Conservation (phyloP, 2,113 vertebrate species). For the Todiramphus chloris region DNA sequence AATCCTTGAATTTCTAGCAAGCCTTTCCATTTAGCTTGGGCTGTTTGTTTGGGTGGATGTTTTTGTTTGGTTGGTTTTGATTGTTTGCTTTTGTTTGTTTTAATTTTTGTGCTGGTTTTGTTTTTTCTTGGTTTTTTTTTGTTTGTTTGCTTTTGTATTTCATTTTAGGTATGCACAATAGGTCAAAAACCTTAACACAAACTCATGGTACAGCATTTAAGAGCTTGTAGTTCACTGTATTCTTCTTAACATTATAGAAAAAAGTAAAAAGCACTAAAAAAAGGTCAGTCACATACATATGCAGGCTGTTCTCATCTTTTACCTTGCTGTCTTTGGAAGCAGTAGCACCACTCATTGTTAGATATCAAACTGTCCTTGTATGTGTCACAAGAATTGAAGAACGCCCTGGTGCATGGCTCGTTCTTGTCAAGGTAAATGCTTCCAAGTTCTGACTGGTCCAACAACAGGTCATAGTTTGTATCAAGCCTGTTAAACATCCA, state of each 20-base stretch:
- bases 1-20: not conserved
- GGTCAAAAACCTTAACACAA: not conserved
- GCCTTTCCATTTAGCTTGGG: not conserved
- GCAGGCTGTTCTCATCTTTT: conserved; percentile 13
- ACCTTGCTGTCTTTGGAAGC: conserved; percentile 98
- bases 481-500: conserved; percentile 99
- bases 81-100: not conserved
- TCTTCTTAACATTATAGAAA: not conserved
- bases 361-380: conserved; percentile 89
- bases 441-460: conserved; percentile 92
- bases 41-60: not conserved
- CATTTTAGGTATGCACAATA: not conserved
- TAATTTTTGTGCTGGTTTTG: not conserved
- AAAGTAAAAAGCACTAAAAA: not conserved
- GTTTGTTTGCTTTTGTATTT: not conserved
- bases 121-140: not conserved
- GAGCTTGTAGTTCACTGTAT: not conserved
- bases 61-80: not conserved
- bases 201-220: not conserved
- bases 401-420: conserved; percentile 86
- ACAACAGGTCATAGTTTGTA: conserved; percentile 90
- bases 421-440: conserved; percentile 92
- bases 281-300: not conserved
- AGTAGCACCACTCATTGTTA: conserved; percentile 97
- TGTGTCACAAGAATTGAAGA: conserved; percentile 93